Evolutionary conservation across 2,113 vertebrate species (phyloP).

Genomic region (Alligator sinensis): DNA sequence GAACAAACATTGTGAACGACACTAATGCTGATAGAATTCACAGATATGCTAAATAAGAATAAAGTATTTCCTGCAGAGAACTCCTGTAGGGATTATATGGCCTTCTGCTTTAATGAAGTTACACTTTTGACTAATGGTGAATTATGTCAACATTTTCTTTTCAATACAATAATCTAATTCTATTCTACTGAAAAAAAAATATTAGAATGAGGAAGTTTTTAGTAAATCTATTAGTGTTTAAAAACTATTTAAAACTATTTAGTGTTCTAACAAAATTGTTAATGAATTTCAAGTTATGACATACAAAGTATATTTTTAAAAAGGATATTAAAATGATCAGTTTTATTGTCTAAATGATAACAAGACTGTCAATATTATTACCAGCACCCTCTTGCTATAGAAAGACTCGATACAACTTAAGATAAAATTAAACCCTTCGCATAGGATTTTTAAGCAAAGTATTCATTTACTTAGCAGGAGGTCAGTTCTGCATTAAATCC

Average conservation of each 20-base stretch:
- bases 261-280: neutral
- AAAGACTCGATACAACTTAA: neutral
- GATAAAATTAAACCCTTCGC: neutral
- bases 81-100: constrained; percentile 66
- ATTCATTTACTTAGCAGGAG: neutral
- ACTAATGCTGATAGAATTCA: constrained; percentile 75
- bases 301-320: neutral
- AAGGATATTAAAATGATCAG: neutral
- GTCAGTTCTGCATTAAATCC: neutral
- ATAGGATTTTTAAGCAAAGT: neutral
- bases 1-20: constrained; percentile 74
- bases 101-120: constrained; percentile 76
- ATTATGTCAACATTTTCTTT: constrained; percentile 64
- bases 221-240: no score
- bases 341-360: neutral
- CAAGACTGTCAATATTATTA: neutral
- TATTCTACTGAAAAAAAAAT: neutral
- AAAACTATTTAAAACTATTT: no score
- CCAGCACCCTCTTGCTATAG: neutral
- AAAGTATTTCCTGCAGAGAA: constrained; percentile 72
- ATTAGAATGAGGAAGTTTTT: no score
- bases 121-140: constrained; percentile 69
- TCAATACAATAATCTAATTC: constrained; percentile 22
- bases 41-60: constrained; percentile 75
- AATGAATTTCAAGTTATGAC: neutral